A percentile compares a stretch with the other conserved stretches of the same genome.
phyloP scores from a whole-genome alignment of 1,140 invertebrate species.

The Trichoplusia ni region DNA sequence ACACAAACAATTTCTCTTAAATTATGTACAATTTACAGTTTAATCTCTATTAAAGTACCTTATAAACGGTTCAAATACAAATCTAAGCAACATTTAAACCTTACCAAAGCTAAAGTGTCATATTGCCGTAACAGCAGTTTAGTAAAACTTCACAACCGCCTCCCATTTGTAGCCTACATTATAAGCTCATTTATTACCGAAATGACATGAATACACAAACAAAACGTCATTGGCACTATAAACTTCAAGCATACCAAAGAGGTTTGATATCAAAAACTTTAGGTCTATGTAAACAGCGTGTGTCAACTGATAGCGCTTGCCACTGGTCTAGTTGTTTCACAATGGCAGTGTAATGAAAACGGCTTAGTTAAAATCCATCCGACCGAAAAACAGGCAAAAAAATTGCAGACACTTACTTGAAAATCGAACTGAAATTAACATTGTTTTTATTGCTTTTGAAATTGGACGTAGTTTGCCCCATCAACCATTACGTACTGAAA shows the following conservation, averaged over 20 bases:
- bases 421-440: too few species aligned
- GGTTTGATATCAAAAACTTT: conserved; percentile 10
- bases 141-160: conserved; percentile 56
- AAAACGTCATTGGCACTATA: conserved; percentile 41
- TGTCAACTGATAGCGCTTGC: conserved; percentile 20
- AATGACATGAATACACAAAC: conserved; percentile 33
- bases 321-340: background rate
- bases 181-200: conserved; percentile 59
- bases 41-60: too few species aligned
- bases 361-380: too few species aligned
- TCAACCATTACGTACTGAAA: background rate
- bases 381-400: too few species aligned
- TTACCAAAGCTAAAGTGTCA: conserved; percentile 46
- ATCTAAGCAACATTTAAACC: conserved; percentile 43
- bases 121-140: conserved; percentile 44
- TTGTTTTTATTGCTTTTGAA: too few species aligned
- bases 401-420: too few species aligned
- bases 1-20: too few species aligned
- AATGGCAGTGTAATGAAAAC: background rate
- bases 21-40: too few species aligned
- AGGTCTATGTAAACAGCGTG: conserved; percentile 26
- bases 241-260: conserved; percentile 18
- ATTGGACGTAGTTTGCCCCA: background rate
- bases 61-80: conserved; percentile 43
- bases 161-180: conserved; percentile 44